Conservation (phyloP, 2,888 invertebrate species). For the Himalopsyche tibetana region DNA sequence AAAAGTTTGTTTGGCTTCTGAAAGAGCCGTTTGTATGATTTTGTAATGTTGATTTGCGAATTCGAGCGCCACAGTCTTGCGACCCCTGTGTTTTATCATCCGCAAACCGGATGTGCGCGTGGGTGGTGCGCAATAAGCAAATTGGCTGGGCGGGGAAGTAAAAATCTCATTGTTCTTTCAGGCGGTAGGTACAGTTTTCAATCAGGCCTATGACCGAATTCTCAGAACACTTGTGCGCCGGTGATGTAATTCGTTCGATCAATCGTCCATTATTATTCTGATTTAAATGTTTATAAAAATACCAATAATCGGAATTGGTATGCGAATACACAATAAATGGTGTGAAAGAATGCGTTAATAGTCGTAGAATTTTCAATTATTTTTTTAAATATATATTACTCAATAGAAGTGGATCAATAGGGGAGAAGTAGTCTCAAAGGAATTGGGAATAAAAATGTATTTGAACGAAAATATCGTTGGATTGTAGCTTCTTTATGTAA, state of each 20-base stretch:
- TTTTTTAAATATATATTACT: too few relatives aligned
- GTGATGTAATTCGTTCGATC: conserved; percentile 16
- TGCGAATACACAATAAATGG: not conserved
- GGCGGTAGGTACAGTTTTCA: conserved; percentile 23
- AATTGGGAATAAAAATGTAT: too few relatives aligned
- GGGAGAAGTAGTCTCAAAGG: too few relatives aligned
- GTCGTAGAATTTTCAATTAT: not conserved
- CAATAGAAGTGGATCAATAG: too few relatives aligned
- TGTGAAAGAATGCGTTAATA: not conserved
- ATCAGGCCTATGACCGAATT: conserved; percentile 48
- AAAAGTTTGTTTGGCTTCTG: too few relatives aligned
- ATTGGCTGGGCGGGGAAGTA: conserved; percentile 46
- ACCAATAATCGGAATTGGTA: not conserved
- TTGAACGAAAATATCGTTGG: too few relatives aligned
- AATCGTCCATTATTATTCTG: not conserved
- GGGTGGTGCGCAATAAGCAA: conserved; percentile 41
- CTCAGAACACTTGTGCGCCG: conserved; percentile 36
- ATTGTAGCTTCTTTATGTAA: too few relatives aligned
- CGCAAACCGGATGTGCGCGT: conserved; percentile 31
- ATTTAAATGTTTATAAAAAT: conserved; percentile 26
- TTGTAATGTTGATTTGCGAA: not conserved
- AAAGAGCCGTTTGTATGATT: too few relatives aligned
- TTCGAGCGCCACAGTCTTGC: not conserved
- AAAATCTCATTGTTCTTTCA: conserved; percentile 32
- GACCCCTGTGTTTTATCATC: conserved; percentile 26